phyloP scores from a whole-genome alignment of 2,797 vertebrate species.

The Balearica regulorum region DNA sequence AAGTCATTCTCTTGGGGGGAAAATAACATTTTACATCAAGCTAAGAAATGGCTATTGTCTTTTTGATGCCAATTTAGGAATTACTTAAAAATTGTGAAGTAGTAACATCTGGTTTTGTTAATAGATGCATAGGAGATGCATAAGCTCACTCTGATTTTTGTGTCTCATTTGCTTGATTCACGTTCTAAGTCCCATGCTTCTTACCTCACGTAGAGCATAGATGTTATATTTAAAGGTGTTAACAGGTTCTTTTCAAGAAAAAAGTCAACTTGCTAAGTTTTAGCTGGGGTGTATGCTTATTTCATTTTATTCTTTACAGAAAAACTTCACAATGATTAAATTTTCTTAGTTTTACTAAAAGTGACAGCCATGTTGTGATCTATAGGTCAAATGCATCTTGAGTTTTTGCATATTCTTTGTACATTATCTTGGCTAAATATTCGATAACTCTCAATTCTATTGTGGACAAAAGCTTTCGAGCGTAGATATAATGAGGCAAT shows the following conservation, averaged over 20 bases:
- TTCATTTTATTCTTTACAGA: neutral
- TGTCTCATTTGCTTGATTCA: neutral
- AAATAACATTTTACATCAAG: conserved; percentile 35
- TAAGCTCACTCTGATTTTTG: neutral
- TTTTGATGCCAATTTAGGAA: conserved; percentile 23
- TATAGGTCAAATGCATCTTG: neutral
- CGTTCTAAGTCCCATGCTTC: neutral
- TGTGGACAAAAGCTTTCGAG: neutral
- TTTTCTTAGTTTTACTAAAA: neutral
- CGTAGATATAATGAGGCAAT: neutral
- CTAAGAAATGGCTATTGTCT: conserved; percentile 43
- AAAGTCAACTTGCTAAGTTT: neutral
- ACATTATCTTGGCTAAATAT: neutral
- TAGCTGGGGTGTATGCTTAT: neutral
- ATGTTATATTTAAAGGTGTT: neutral
- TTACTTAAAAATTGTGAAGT: conserved; percentile 3
- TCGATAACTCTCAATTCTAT: neutral
- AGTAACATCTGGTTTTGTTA: conserved; percentile 23
- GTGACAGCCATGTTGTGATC: neutral
- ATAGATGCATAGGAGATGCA: neutral
- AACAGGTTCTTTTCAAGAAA: neutral
- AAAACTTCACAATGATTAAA: neutral
- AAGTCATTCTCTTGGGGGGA: neutral
- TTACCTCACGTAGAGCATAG: neutral
- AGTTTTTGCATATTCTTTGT: neutral